These are phyloP conservation scores for Anguilla rostrata DNA, from an alignment of 2,113 vertebrate species.

Conservation along the genomic window DNA sequence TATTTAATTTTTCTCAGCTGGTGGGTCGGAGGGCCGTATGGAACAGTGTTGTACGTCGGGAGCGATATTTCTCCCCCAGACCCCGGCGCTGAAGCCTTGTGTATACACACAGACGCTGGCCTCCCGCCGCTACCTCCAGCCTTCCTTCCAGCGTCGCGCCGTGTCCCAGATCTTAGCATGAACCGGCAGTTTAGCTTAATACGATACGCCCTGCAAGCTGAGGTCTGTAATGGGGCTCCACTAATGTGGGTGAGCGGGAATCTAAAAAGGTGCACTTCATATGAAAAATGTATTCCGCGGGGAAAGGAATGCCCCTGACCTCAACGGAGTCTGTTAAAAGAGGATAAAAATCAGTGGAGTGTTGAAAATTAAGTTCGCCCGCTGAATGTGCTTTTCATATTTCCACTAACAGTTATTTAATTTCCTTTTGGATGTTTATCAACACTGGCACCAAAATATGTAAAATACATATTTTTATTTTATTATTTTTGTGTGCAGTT, in stretches of 20 bases:
- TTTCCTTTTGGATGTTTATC: conserved; percentile 86
- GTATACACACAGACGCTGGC: too few relatives aligned
- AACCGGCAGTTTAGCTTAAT: conserved; percentile 12
- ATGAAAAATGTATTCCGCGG: conserved; percentile 49
- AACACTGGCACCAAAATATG: conserved; percentile 68
- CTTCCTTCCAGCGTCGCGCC: neutral
- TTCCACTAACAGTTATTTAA: conserved; percentile 85
- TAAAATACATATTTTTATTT: conserved; percentile 29
- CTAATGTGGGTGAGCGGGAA: conserved; percentile 36
- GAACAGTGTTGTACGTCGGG: conserved; percentile 15
- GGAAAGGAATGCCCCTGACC: conserved; percentile 34
- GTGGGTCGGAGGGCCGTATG: conserved; percentile 39
- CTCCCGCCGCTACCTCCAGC: neutral
- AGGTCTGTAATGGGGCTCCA: conserved; percentile 13
- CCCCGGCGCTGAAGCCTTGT: neutral
- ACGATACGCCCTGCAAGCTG: conserved; percentile 15
- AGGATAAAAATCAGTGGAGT: conserved; percentile 51
- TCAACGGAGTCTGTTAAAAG: conserved; percentile 36
- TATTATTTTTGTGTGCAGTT: conserved; percentile 40
- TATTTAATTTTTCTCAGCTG: conserved; percentile 40
- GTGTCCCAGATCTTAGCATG: neutral
- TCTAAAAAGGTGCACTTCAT: conserved; percentile 32
- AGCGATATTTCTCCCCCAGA: neutral
- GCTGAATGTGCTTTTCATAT: conserved; percentile 80
- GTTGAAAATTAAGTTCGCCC: conserved; percentile 76